Percentiles rank a stretch among this genome's conserved stretches.
Conservation (phyloP, 1,140 invertebrate species). For the Caenorhabditis inopinata region DNA sequence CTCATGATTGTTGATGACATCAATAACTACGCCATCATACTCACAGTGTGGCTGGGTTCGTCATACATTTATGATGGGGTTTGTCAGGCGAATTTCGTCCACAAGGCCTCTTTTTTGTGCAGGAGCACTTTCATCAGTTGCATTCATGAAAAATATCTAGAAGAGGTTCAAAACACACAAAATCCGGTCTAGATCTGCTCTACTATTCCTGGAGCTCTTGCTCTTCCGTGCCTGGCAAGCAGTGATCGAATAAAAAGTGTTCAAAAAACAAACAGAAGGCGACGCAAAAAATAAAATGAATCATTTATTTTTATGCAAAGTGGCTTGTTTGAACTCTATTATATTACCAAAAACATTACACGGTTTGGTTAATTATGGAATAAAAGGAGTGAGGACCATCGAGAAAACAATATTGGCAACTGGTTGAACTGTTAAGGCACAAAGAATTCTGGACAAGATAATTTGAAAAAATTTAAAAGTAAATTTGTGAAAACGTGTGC, state of each 20-base stretch:
- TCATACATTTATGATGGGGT: conserved; percentile 19
- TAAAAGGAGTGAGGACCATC: too few species aligned
- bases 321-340: not conserved
- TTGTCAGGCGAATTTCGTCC: not conserved
- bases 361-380: too few species aligned
- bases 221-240: not conserved
- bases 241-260: not conserved
- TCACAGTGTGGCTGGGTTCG: not conserved
- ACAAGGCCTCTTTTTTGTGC: not conserved
- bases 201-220: not conserved
- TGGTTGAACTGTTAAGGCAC: conserved; percentile 23
- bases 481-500: not conserved
- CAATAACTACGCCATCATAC: not conserved
- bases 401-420: not conserved
- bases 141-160: not conserved
- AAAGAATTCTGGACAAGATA: not conserved
- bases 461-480: too few species aligned
- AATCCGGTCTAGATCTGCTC: not conserved
- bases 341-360: not conserved
- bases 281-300: too few species aligned
- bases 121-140: conserved; percentile 17
- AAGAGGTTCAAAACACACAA: conserved; percentile 28
- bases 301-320: not conserved
- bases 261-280: too few species aligned
- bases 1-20: not conserved